Base-by-base conservation (phyloP, 2,888 invertebrate genomes). In the Phalera bucephala region DNA sequence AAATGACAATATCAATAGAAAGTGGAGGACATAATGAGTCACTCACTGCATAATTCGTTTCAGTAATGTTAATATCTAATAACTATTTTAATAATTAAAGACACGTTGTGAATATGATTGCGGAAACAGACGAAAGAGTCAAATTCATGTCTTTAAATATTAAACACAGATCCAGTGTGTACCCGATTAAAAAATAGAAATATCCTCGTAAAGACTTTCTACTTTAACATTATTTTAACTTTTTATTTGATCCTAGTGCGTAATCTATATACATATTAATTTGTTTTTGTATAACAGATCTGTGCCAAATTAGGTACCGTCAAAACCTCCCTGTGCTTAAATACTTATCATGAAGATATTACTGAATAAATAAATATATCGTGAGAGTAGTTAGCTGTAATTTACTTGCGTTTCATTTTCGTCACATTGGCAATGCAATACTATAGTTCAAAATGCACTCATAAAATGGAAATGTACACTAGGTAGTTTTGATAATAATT, bases 401-500 rank as follows among this genome's bases (percentile, higher is more conserved):
- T 78, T 69, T 80, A 74, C 67, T 75, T 80, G 67, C 73, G 77
- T 81, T 85, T 80, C 48, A 73, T 81, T 85, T 69, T 76, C 59
- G 61, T 79, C 79, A 81, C 77, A 74, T 81, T 72, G 75, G 74
- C 78, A 77, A 80, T 64, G 74, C 75, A 72, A 72, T 56, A 76
- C 70, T 80, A 82, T 84, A 82, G 86, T 80, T 88, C 77, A 75
- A 81, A 77, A 72, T 81, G 87, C 88, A 87, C 88, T 77, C 68
- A 78, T 72, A 71, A 80, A 40, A 79, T 76, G 77, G 63, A 76
- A 73, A 80, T 69, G 69, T 81, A 86, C 77, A 80, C 83, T 88
- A 87, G 83, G 85, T 87, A 88, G 86, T 82, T 83, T 84, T 82
- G 79, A 84, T 86, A 87, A 87, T 87, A 78, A 83, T 88, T 89